Percentiles rank a stretch among this genome's conserved stretches.
Evolutionary conservation across 2,797 vertebrate species (phyloP).

Genomic region (Urocyon cinereoargenteus): DNA sequence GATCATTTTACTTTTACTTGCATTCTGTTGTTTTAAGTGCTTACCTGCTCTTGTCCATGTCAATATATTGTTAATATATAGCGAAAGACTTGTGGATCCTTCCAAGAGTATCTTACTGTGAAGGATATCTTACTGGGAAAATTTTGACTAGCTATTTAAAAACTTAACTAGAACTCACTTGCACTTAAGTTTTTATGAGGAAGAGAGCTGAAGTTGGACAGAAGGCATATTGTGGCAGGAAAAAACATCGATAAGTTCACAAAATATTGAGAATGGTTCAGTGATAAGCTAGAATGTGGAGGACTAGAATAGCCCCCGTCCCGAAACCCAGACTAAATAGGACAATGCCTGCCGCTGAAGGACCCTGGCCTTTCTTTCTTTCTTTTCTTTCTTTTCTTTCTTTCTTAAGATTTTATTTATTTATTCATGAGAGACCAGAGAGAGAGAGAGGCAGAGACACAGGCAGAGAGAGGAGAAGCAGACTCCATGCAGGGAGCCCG

Average conservation of each 20-base stretch:
- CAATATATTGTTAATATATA: neutral
- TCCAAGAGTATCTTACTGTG: neutral
- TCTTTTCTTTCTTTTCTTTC: no score
- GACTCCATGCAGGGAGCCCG: no score
- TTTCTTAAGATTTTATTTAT: no score
- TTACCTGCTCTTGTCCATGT: neutral
- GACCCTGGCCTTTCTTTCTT: no score
- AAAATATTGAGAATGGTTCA: neutral
- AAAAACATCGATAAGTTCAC: neutral
- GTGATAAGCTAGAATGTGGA: neutral
- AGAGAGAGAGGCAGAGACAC: no score
- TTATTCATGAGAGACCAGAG: no score
- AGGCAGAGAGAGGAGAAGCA: no score
- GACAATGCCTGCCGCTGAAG: neutral
- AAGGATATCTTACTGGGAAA: neutral
- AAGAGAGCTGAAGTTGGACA: neutral
- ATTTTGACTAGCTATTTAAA: neutral
- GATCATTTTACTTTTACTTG: neutral
- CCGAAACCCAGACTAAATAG: neutral
- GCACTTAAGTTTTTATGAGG: neutral
- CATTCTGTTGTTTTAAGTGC: neutral
- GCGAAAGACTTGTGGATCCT: neutral
- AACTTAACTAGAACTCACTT: neutral
- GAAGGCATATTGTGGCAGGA: neutral
- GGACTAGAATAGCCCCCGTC: neutral